These are phyloP conservation scores for Troides aeacus DNA, from an alignment of 2,888 invertebrate genomes.

Conservation along the genomic window DNA sequence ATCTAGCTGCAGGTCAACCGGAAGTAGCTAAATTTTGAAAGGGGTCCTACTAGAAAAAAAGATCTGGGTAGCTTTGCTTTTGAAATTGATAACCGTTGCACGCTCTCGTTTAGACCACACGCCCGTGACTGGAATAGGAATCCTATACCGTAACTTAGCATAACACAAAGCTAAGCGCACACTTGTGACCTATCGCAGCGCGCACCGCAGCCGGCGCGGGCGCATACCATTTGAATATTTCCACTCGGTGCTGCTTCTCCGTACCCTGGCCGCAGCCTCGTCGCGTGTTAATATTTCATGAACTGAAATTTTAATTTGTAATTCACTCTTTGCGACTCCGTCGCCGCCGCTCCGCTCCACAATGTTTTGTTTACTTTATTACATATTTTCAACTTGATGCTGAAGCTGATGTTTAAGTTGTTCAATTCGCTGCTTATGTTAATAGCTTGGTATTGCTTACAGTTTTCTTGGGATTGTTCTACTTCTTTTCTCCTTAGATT, in stretches of 20 bases:
- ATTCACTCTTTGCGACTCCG: constrained; percentile 46
- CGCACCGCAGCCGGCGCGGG: constrained; percentile 46
- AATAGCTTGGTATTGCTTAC: not conserved
- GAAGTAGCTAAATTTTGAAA: no score
- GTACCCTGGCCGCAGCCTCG: constrained; percentile 48
- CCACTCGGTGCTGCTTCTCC: constrained; percentile 38
- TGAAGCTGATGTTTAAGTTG: not conserved
- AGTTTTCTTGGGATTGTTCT: no score
- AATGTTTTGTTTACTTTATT: constrained; percentile 18
- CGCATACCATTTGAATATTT: constrained; percentile 62
- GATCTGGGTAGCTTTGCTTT: no score
- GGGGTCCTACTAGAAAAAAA: no score
- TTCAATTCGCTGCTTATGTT: not conserved
- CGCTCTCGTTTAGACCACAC: constrained; percentile 28
- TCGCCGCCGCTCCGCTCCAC: constrained; percentile 33
- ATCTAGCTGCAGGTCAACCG: no score
- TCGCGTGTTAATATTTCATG: constrained; percentile 68
- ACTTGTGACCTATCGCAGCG: constrained; percentile 55
- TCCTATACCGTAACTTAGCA: constrained; percentile 54
- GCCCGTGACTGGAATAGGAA: constrained; percentile 43
- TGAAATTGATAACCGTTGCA: no score
- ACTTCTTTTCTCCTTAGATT: no score
- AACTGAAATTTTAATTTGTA: constrained; percentile 62
- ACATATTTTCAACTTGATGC: not conserved
- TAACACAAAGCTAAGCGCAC: constrained; percentile 53